A percentile compares a stretch with the other conserved stretches of the same genome.
phyloP scores from a whole-genome alignment of 1,140 invertebrate genomes.

The Nephila pilipes region DNA sequence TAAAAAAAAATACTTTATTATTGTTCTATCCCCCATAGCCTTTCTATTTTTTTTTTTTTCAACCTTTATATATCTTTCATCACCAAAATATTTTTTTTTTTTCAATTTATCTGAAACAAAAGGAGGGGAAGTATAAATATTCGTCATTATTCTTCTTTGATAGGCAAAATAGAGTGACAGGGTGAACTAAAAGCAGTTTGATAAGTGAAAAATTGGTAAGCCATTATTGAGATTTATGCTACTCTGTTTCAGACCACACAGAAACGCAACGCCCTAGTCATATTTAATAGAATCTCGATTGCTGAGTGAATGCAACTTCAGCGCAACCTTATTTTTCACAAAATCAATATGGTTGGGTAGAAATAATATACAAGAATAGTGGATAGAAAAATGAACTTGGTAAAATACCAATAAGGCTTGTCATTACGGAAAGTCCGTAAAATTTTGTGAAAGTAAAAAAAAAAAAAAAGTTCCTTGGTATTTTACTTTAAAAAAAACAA shows the following conservation, averaged over 20 bases:
- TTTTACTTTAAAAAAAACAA: neutral
- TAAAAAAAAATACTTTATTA: too few species aligned
- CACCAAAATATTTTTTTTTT: neutral
- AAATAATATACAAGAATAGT: neutral
- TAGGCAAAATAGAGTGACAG: neutral
- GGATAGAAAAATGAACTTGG: neutral
- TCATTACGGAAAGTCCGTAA: neutral
- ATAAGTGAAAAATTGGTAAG: neutral
- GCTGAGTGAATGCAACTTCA: neutral
- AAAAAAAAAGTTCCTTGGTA: neutral
- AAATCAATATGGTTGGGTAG: neutral
- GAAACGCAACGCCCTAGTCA: neutral
- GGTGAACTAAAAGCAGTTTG: neutral
- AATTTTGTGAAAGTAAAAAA: neutral
- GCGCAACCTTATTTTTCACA: neutral
- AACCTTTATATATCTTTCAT: too few species aligned
- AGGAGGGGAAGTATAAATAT: neutral
- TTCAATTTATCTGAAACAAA: neutral
- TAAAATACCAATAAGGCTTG: slow-evolving; percentile 7
- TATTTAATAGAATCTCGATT: neutral
- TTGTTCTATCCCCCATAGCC: too few species aligned
- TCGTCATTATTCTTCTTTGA: neutral
- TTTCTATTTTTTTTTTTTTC: too few species aligned
- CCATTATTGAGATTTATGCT: neutral
- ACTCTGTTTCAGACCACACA: neutral